Conservation (phyloP, 2,888 invertebrate species). For the Nyleta sp. region DNA sequence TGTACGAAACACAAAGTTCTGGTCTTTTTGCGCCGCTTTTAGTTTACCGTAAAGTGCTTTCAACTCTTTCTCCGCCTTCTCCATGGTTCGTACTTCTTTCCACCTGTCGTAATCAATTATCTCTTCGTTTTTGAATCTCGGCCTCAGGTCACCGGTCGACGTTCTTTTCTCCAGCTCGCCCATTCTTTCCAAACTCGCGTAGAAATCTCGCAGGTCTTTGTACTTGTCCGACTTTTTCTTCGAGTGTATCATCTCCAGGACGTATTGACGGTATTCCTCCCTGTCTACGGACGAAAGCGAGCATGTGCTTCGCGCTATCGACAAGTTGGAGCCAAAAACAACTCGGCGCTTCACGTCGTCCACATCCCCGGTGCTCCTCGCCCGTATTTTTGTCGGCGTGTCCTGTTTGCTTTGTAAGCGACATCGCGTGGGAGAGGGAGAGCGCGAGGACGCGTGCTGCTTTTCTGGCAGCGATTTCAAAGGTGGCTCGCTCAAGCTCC, state of each 20-base stretch:
- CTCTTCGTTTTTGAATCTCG: constrained; percentile 89
- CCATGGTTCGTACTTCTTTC: constrained; percentile 90
- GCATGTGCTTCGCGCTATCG: constrained; percentile 81
- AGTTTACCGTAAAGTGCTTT: constrained; percentile 90
- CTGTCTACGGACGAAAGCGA: constrained; percentile 83
- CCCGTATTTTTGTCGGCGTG: constrained; percentile 83
- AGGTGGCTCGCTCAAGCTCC: constrained; percentile 87
- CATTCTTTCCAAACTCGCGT: constrained; percentile 92
- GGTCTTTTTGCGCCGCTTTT: constrained; percentile 90
- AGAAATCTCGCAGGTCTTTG: constrained; percentile 92
- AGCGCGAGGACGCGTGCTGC: constrained; percentile 81
- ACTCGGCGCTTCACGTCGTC: constrained; percentile 77
- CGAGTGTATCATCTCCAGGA: constrained; percentile 86
- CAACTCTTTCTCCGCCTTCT: constrained; percentile 92
- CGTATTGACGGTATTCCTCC: constrained; percentile 87
- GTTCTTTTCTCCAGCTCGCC: constrained; percentile 91
- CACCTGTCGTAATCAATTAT: constrained; percentile 94
- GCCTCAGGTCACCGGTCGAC: constrained; percentile 87
- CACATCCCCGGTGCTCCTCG: constrained; percentile 87
- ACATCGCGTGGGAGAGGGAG: constrained; percentile 74
- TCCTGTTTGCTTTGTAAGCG: constrained; percentile 69
- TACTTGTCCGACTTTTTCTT: constrained; percentile 90
- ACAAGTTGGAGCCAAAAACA: constrained; percentile 73
- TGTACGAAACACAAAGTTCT: constrained; percentile 93
- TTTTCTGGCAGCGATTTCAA: constrained; percentile 81